phyloP scores from a whole-genome alignment of 2,888 invertebrate genomes.

The Drosophila meridiana region DNA sequence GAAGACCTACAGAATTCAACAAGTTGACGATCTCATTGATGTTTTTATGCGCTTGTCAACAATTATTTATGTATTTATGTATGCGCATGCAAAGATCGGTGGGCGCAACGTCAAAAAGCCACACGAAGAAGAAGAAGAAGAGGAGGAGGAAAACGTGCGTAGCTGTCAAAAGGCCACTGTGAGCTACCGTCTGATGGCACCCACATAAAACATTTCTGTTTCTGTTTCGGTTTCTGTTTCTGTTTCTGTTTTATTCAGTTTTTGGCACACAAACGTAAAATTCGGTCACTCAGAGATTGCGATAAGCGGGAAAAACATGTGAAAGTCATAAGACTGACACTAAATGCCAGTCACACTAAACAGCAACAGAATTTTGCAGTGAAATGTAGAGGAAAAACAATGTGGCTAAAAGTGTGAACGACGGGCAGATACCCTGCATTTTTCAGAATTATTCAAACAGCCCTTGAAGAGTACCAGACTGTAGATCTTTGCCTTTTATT shows the following conservation, averaged over 20 bases:
- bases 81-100: constrained; percentile 29
- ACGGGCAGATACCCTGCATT: background rate
- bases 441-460: background rate
- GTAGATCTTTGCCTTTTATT: background rate
- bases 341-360: constrained; percentile 45
- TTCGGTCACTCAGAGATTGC: constrained; percentile 55
- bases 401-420: background rate
- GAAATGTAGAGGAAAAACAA: background rate
- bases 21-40: constrained; percentile 68
- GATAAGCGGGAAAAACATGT: constrained; percentile 67
- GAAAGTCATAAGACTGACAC: constrained; percentile 61
- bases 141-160: constrained; percentile 36
- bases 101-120: constrained; percentile 26
- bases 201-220: constrained; percentile 70
- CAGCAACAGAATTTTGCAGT: constrained; percentile 26
- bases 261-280: constrained; percentile 73
- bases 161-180: constrained; percentile 34
- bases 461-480: background rate
- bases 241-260: constrained; percentile 61
- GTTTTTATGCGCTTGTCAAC: constrained; percentile 70
- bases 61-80: constrained; percentile 56
- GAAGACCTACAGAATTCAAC: constrained; percentile 48
- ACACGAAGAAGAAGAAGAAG: background rate
- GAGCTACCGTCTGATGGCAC: constrained; percentile 63
- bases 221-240: constrained; percentile 21